phyloP scores from a whole-genome alignment of 23 tunicate genomes.

The Styela clava region DNA sequence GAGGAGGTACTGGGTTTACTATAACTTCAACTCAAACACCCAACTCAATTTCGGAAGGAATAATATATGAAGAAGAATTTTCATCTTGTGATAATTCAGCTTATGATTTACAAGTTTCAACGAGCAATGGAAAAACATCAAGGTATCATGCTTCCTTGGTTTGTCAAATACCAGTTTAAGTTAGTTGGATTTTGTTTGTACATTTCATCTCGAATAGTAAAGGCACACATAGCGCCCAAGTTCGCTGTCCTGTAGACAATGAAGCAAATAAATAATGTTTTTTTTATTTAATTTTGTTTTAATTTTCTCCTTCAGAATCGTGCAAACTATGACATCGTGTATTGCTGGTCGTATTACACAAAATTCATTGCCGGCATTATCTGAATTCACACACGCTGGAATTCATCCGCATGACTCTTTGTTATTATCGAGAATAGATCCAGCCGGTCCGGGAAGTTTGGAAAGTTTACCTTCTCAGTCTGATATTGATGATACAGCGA shows the following conservation, averaged over 20 bases:
- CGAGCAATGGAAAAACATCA: not conserved
- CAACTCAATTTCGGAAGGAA: not conserved
- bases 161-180: not conserved
- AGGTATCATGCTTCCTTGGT: not conserved
- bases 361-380: not conserved
- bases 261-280: too few relatives aligned
- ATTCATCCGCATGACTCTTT: not conserved
- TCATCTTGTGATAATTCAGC: slow-evolving; percentile 17
- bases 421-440: not conserved
- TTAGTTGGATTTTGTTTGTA: too few relatives aligned
- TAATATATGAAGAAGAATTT: slow-evolving; percentile 4
- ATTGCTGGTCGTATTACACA: not conserved
- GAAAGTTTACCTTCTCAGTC: slow-evolving; percentile 19
- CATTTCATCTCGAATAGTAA: too few relatives aligned
- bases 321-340: not conserved
- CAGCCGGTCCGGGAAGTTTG: not conserved
- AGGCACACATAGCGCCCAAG: too few relatives aligned
- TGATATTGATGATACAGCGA: slow-evolving; percentile 28
- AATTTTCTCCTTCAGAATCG: not conserved
- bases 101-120: not conserved
- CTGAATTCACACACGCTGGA: not conserved
- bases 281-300: too few relatives aligned
- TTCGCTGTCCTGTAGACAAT: too few relatives aligned
- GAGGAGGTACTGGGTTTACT: not conserved
- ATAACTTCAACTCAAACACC: slow-evolving; percentile 21